Percentiles rank a stretch among this genome's conserved stretches.
Conservation (phyloP, 2,797 vertebrate genomes). For the Craterocephalus amniculus region DNA sequence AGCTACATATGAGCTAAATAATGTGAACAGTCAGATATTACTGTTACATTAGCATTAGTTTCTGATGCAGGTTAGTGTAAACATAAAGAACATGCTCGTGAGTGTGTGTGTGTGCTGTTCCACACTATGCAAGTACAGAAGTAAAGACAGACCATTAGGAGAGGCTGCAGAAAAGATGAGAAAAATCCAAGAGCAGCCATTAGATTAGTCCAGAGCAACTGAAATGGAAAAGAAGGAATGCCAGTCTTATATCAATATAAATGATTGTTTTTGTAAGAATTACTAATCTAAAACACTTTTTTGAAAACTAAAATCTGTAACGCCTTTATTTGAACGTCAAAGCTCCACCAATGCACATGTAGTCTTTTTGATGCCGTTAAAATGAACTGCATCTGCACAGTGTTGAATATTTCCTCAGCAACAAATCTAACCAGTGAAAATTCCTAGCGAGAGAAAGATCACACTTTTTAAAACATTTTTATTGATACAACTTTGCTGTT, state of each 20-base stretch:
- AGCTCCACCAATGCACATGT: constrained; percentile 19
- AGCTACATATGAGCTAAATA: constrained; percentile 25
- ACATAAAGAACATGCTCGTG: constrained; percentile 24
- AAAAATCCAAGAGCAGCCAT: constrained; percentile 57
- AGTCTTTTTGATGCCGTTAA: constrained; percentile 28
- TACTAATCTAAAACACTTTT: constrained; percentile 12
- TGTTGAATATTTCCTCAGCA: constrained; percentile 18
- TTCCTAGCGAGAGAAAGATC: constrained; percentile 62
- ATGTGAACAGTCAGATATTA: constrained; percentile 5
- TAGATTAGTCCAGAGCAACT: constrained; percentile 61
- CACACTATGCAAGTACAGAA: constrained; percentile 60
- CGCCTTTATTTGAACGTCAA: constrained; percentile 3
- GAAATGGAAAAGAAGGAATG: constrained; percentile 59
- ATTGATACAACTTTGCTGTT: constrained; percentile 91
- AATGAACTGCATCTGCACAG: constrained; percentile 10
- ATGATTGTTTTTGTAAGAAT: neutral
- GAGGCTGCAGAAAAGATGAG: constrained; percentile 62
- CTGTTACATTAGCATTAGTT: constrained; percentile 10
- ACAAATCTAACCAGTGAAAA: constrained; percentile 44
- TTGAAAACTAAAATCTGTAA: neutral
- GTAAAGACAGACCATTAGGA: constrained; percentile 71
- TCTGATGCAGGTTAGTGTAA: constrained; percentile 15
- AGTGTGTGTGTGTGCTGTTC: constrained; percentile 28
- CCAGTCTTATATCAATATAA: constrained; percentile 66
- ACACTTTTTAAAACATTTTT: constrained; percentile 85